Conservation (phyloP, 1,140 invertebrate species). For the Eumeta japonica region DNA sequence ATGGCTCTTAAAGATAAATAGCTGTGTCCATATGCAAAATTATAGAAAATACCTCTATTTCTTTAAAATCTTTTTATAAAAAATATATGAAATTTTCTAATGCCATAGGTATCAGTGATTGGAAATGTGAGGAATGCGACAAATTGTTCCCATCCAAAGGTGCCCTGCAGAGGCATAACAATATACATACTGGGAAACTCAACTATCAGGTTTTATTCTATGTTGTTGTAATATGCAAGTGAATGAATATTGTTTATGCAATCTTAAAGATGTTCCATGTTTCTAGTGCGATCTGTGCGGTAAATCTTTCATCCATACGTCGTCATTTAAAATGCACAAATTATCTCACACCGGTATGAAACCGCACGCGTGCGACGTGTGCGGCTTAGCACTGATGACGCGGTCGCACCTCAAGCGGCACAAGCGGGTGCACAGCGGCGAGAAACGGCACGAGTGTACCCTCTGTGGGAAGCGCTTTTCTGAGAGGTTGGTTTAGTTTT, state of each 20-base stretch:
- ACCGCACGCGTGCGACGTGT: constrained; percentile 62
- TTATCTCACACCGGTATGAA: constrained; percentile 64
- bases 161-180: constrained; percentile 64
- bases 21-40: too few species aligned
- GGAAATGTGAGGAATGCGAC: constrained; percentile 73
- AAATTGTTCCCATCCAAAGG: constrained; percentile 74
- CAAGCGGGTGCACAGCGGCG: constrained; percentile 63
- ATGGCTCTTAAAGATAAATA: too few species aligned
- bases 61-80: not conserved
- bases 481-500: too few species aligned
- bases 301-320: constrained; percentile 69
- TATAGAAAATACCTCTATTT: too few species aligned
- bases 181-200: constrained; percentile 68
- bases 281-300: constrained; percentile 65
- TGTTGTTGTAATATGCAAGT: not conserved
- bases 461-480: constrained; percentile 64
- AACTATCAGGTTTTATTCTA: constrained; percentile 57
- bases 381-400: constrained; percentile 61
- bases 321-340: constrained; percentile 68
- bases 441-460: constrained; percentile 62
- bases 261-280: not conserved
- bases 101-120: constrained; percentile 62
- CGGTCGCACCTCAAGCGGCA: constrained; percentile 67
- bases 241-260: not conserved
- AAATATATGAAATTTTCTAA: not conserved